Percentiles rank a stretch among this genome's conserved stretches.
Conservation (phyloP, 2,797 vertebrate genomes). For the Loris lydekkerianus region DNA sequence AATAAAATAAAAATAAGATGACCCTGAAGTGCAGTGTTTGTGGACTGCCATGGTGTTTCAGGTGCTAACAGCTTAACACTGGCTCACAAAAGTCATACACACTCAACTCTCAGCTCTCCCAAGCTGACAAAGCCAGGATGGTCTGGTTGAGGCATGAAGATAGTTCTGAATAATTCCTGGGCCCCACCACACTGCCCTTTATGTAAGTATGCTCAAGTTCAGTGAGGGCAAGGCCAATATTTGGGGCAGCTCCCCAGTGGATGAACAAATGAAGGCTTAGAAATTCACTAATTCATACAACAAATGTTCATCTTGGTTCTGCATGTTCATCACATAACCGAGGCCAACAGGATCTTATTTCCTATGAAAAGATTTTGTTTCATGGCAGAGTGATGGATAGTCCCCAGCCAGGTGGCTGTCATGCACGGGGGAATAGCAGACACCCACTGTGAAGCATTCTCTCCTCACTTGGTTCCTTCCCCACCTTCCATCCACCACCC, state of each 20-base stretch:
- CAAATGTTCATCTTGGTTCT: neutral
- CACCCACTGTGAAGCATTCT: neutral
- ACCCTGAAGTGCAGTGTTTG: fast-evolving
- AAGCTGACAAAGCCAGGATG: neutral
- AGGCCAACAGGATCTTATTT: conserved; percentile 25
- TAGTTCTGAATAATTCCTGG: neutral
- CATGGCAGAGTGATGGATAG: neutral
- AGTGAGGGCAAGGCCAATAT: neutral
- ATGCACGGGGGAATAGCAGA: neutral
- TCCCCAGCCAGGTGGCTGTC: neutral
- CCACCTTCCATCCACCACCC: neutral
- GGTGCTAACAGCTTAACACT: neutral
- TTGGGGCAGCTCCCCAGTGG: neutral
- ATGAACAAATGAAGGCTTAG: neutral
- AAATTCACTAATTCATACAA: neutral
- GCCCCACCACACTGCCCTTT: neutral
- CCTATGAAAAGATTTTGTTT: neutral
- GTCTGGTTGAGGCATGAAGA: neutral
- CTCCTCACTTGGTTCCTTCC: neutral
- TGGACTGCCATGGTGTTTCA: neutral
- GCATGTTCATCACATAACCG: neutral
- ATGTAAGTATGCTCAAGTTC: neutral
- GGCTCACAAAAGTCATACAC: neutral
- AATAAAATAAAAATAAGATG: neutral
- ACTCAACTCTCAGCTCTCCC: neutral